These are phyloP conservation scores for Bubo scandiacus DNA, from an alignment of 2,113 vertebrate species.

Conservation along the genomic window DNA sequence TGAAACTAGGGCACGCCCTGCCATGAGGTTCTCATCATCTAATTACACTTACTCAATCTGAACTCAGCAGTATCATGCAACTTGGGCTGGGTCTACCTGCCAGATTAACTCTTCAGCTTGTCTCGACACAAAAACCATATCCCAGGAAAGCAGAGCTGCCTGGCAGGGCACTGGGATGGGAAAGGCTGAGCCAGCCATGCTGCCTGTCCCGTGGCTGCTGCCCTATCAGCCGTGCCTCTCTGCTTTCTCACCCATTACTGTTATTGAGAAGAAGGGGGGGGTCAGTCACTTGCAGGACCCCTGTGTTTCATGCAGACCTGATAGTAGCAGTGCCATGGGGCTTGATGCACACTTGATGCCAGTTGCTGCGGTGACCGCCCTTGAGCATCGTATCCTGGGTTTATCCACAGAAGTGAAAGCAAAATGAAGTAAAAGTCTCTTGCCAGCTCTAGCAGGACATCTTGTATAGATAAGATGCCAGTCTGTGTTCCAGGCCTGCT, in stretches of 20 bases:
- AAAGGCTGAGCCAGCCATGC: background rate
- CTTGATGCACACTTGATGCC: rapidly evolving
- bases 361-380: background rate
- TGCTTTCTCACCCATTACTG: background rate
- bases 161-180: background rate
- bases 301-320: rapidly evolving
- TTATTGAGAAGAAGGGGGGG: background rate
- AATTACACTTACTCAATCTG: conserved; percentile 37
- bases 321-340: rapidly evolving
- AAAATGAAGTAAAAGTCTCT: background rate
- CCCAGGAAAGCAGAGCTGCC: background rate
- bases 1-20: conserved; percentile 59
- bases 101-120: background rate
- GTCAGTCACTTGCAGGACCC: background rate
- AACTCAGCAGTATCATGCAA: background rate
- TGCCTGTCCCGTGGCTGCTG: background rate
- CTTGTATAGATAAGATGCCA: background rate
- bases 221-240: background rate
- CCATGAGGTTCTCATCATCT: conserved; percentile 29
- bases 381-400: background rate
- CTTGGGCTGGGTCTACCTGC: background rate
- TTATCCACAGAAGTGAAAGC: background rate
- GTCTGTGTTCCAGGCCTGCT: background rate
- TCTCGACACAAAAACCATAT: background rate
- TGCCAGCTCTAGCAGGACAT: background rate